phyloP scores from a whole-genome alignment of 2,797 vertebrate species.

The Danionella dracula region DNA sequence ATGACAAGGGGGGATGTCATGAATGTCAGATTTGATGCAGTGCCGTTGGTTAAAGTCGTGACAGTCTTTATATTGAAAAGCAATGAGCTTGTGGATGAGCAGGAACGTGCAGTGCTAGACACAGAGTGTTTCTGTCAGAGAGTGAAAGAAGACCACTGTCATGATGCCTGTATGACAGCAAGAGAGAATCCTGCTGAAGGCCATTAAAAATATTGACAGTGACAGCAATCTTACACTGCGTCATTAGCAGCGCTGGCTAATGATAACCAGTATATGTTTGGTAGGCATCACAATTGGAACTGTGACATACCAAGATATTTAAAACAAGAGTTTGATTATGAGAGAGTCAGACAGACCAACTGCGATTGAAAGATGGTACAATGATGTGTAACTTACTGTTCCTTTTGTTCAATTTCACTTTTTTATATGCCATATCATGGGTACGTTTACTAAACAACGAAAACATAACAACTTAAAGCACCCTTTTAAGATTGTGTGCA shows the following conservation, averaged over 20 bases:
- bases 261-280: conserved; percentile 44
- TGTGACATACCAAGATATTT: neutral
- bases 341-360: too few relatives aligned
- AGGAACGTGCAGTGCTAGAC: neutral
- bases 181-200: conserved; percentile 34
- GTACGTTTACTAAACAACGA: too few relatives aligned
- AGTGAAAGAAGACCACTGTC: conserved; percentile 26
- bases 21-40: neutral
- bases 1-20: neutral
- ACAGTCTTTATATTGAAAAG: conserved; percentile 19
- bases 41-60: conserved; percentile 14
- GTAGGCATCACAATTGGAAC: neutral
- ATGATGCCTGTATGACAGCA: conserved; percentile 4
- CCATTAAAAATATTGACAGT: conserved; percentile 68
- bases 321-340: too few relatives aligned
- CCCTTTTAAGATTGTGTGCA: too few relatives aligned
- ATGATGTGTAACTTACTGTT: too few relatives aligned
- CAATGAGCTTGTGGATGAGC: conserved; percentile 14
- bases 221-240: conserved; percentile 67
- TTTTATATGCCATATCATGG: too few relatives aligned
- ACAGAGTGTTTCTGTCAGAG: conserved; percentile 7
- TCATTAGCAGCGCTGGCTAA: conserved; percentile 64
- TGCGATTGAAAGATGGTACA: too few relatives aligned
- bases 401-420: too few relatives aligned
- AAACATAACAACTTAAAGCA: too few relatives aligned